Base-by-base conservation (phyloP, 2,888 invertebrate genomes). In the Pelosia muscerda region DNA sequence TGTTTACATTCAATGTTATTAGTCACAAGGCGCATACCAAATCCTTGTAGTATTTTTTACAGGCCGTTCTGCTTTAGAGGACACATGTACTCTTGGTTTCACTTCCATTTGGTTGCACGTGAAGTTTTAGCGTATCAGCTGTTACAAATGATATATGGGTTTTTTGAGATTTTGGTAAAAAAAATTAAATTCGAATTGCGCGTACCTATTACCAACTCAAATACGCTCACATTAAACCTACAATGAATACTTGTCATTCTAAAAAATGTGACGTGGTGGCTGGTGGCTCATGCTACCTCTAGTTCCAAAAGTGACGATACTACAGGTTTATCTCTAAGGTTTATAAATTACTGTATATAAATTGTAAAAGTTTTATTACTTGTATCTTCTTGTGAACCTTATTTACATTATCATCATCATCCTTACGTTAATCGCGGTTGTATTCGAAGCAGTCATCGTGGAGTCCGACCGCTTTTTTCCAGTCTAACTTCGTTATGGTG, bases 1-100 rank as follows among this genome's bases (percentile, higher is more conserved):
- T 26, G n/a, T 57, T 57, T 28, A n/a, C 56, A 26, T 28, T 8
- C 28, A 57, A 26, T 25, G 26, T n/a, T 57, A 57, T 28, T n/a
- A 28, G 19, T n/a, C 28, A 15, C 56, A 57, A 57, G 19, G 28
- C 28, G 28, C 55, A 28, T 57, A 15, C 26, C 19, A 57, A 31
- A 28, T 57, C 57, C 57, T 57, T 28, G 57, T 9, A 26, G 57
- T 57, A 28, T 23, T 55, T 57, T 57, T 57, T 57, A 57, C 57
- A 57, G n/a, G 28, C 57, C 57, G 57, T 57, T 57, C 57, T 57
- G 57, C 57, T 31, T 57, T 28, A 57, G 19, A 56, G 57, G 26
- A 57, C 57, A 19, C 57, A 28, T 28, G 26, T n/a, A 57, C 57
- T 57, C 28, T 57, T 57, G 2, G 57, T 57, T 57, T 57, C 28